These are phyloP conservation scores for Suncus etruscus DNA, from an alignment of 2,113 vertebrate species.

Conservation along the genomic window DNA sequence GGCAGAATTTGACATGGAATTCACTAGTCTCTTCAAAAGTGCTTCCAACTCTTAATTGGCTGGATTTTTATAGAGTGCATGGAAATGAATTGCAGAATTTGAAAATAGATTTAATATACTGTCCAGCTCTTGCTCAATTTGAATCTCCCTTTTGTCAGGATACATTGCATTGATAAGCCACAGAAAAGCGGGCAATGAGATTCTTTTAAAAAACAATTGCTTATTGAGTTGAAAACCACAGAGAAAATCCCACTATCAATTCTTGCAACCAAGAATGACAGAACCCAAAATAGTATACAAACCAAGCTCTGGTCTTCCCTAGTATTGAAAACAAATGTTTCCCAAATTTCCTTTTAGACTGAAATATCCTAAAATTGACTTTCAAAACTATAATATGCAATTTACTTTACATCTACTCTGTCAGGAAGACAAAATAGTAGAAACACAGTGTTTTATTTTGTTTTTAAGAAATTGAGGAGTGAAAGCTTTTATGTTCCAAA, in stretches of 20 bases:
- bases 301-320: neutral
- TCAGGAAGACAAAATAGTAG: slow-evolving; percentile 8
- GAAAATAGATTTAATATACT: neutral
- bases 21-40: neutral
- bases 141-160: neutral
- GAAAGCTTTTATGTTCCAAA: slow-evolving; percentile 39
- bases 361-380: slow-evolving; percentile 48
- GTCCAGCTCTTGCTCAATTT: neutral
- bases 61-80: neutral
- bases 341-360: slow-evolving; percentile 21
- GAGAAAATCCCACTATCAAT: neutral
- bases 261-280: neutral
- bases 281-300: neutral
- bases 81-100: neutral
- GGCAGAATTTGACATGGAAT: neutral
- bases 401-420: slow-evolving; percentile 47
- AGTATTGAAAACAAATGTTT: neutral
- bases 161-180: neutral
- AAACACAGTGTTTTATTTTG: slow-evolving; percentile 54
- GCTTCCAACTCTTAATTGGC: neutral
- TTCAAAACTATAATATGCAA: slow-evolving; percentile 36
- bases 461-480: slow-evolving; percentile 38
- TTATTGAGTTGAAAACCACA: slow-evolving; percentile 17
- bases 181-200: neutral
- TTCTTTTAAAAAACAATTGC: slow-evolving; percentile 11